phyloP scores from a whole-genome alignment of 2,888 invertebrate genomes.

The Neoitamus cyanurus region DNA sequence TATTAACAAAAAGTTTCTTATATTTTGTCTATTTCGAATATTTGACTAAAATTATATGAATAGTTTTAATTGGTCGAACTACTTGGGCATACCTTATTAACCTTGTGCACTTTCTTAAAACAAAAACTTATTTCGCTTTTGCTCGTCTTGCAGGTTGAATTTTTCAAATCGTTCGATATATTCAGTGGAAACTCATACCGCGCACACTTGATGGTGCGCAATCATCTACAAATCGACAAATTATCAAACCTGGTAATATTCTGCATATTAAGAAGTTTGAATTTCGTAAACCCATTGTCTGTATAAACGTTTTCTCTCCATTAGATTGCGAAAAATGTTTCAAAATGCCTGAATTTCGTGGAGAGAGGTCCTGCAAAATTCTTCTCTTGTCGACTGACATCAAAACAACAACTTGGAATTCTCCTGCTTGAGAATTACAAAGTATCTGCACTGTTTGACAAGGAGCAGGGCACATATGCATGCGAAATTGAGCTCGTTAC shows the following conservation, averaged over 20 bases:
- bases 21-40: too few species aligned
- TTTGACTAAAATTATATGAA: too few species aligned
- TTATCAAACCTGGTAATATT: constrained; percentile 63
- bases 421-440: constrained; percentile 61
- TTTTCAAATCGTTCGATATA: constrained; percentile 63
- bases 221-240: constrained; percentile 66
- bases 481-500: constrained; percentile 62
- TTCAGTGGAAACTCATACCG: constrained; percentile 64
- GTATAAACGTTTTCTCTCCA: background rate
- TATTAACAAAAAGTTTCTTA: too few species aligned
- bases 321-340: constrained; percentile 63
- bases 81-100: too few species aligned
- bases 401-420: constrained; percentile 59
- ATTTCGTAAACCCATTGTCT: background rate
- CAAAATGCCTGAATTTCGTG: constrained; percentile 61
- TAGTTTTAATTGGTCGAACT: too few species aligned
- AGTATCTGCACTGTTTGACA: constrained; percentile 61
- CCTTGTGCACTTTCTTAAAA: background rate
- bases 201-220: constrained; percentile 63
- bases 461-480: constrained; percentile 60
- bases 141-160: constrained; percentile 60
- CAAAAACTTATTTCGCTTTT: background rate
- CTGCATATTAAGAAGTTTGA: background rate
- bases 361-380: constrained; percentile 59
- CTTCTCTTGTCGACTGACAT: constrained; percentile 61